Percentiles rank a stretch among this genome's conserved stretches.
Evolutionary conservation across 2,797 vertebrate species (phyloP).

Genomic region (Sebastes kiyomatsui): DNA sequence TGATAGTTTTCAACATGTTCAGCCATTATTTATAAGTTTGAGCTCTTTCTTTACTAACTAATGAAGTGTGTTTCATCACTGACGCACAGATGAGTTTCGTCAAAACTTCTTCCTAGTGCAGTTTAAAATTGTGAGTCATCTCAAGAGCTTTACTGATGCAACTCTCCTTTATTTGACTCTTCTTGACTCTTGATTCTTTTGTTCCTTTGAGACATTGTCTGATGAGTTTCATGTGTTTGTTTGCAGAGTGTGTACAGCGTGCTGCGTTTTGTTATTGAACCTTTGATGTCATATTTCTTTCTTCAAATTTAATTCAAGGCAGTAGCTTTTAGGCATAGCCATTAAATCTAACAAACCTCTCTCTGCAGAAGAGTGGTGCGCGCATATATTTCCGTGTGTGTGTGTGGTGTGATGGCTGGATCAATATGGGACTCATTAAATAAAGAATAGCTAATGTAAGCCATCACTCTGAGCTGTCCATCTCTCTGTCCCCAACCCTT

Average conservation of each 20-base stretch:
- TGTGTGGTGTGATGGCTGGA: conserved; percentile 13
- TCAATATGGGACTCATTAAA: conserved; percentile 60
- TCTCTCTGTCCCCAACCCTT: conserved; percentile 11
- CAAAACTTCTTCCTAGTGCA: background rate
- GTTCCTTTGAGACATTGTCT: background rate
- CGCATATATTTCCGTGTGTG: background rate
- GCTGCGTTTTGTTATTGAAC: background rate
- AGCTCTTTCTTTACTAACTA: background rate
- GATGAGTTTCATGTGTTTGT: background rate
- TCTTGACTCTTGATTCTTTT: background rate
- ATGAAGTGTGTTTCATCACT: background rate
- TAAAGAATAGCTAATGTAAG: conserved; percentile 58
- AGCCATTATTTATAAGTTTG: background rate
- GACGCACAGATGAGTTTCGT: background rate
- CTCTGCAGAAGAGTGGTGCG: conserved; percentile 1
- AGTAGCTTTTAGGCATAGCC: conserved; percentile 37
- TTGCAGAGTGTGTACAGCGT: background rate
- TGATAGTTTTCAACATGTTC: background rate
- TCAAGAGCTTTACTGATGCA: too few species aligned
- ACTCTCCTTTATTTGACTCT: background rate
- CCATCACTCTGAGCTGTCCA: conserved; percentile 51
- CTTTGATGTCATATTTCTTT: conserved; percentile 10
- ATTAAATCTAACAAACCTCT: conserved; percentile 39
- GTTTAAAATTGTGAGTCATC: background rate
- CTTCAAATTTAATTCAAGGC: conserved; percentile 12